Conservation (phyloP, 2,113 vertebrate species). For the Oceanites oceanicus region DNA sequence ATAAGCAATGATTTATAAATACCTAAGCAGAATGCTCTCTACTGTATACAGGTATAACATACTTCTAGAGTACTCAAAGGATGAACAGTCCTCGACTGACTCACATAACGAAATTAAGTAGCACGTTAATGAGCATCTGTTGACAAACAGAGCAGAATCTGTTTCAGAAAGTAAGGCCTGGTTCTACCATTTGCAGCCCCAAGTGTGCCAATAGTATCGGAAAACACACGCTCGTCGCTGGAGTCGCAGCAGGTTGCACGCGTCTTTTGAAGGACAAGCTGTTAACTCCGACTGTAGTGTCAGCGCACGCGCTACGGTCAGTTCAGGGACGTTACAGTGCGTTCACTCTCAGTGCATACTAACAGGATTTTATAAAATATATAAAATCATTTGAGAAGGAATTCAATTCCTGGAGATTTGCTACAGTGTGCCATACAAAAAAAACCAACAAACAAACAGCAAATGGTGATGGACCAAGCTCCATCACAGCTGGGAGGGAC, state of each 20-base stretch:
- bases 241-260: neutral
- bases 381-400: constrained; percentile 50
- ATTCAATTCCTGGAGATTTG: constrained; percentile 17
- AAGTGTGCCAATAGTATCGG: neutral
- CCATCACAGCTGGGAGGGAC: constrained; percentile 1
- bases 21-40: constrained; percentile 26
- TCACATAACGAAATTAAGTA: neutral
- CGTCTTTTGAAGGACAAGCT: neutral
- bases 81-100: constrained; percentile 15
- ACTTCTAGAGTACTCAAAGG: constrained; percentile 44
- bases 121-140: constrained; percentile 41
- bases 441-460: neutral
- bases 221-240: neutral
- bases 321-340: constrained; percentile 26
- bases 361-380: constrained; percentile 40
- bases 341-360: constrained; percentile 64
- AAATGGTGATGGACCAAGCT: neutral
- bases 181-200: constrained; percentile 52
- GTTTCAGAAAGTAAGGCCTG: constrained; percentile 77
- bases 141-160: constrained; percentile 60
- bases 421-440: constrained; percentile 45
- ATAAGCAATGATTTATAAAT: constrained; percentile 41
- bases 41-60: constrained; percentile 10
- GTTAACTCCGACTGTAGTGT: neutral
- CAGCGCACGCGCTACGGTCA: neutral